Conservation (phyloP, 2,888 invertebrate genomes). For the Drosophila colorata region DNA sequence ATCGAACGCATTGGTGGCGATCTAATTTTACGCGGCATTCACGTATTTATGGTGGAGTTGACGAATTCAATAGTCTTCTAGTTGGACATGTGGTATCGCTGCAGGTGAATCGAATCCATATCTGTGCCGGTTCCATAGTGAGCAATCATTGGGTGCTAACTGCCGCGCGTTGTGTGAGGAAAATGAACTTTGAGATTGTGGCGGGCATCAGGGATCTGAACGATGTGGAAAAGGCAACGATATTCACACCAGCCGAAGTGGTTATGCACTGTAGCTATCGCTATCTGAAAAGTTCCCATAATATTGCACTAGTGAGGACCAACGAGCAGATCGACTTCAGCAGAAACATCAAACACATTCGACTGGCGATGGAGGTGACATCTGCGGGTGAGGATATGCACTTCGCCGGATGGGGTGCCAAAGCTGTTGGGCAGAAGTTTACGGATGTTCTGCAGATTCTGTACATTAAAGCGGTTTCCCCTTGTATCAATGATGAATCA, state of each 20-base stretch:
- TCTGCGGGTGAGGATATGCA: not conserved
- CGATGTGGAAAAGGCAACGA: not conserved
- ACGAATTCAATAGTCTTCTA: too few species aligned
- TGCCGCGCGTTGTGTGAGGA: slow-evolving; percentile 4
- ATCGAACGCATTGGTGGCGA: too few species aligned
- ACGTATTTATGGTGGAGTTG: too few species aligned
- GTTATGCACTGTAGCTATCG: slow-evolving; percentile 7
- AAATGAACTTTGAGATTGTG: not conserved
- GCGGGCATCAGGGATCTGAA: not conserved
- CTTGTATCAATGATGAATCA: too few species aligned
- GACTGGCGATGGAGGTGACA: not conserved
- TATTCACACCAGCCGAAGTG: not conserved
- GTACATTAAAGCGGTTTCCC: too few species aligned
- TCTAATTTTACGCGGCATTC: not conserved
- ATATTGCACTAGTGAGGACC: slow-evolving; percentile 9
- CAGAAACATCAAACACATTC: not conserved
- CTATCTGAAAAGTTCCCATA: not conserved
- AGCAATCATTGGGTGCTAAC: slow-evolving; percentile 9
- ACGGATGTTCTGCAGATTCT: too few species aligned
- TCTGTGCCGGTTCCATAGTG: slow-evolving; percentile 11
- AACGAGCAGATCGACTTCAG: not conserved
- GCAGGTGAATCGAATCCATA: not conserved
- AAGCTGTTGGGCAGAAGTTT: too few species aligned
- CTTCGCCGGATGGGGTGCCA: slow-evolving; percentile 11
- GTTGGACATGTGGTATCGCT: slow-evolving; percentile 3